Evolutionary conservation across 2,888 invertebrate genomes (phyloP), one percentile per base, ranked within the genome.

Genomic region (Vanessa cardui): DNA sequence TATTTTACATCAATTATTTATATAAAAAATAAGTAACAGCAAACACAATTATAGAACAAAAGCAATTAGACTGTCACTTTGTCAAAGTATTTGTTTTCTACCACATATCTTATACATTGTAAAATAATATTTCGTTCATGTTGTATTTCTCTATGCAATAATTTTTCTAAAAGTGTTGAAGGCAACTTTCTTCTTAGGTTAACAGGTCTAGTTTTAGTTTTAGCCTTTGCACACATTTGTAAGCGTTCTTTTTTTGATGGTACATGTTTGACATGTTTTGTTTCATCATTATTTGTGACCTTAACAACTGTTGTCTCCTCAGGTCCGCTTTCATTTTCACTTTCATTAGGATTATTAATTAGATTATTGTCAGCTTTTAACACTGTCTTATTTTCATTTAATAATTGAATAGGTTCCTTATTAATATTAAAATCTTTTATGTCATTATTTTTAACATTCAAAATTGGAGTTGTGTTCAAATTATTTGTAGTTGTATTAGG

Each of bases 91-190:
- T 97, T 95, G 77, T 96, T 96, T 73, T 95, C 94, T 44, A 96
- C 95, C 61, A 98, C 95, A 89, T 95, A 95, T 74, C 96, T 95
- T 46, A 98, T 94, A 89, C 98, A 98, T 83, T 98, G 98, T 44
- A 98, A 93, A 61, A 98, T 93, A 58, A 96, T 92, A 87, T 98
- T 98, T 63, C 98, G 93, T 87, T 98, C 98, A 76, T 96, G 96
- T 72, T 95, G 93, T 75, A 98, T 97, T 83, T 98, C 97, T 67
- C 94, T 93, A 60, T 94, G 94, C 65, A 98, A 88, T 33, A 98
- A 85, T 81, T 95, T 96, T 76, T 96, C 94, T 62, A 97, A 86
- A 73, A 96, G 88, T 16, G 95, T 95, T 46, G 93, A 93, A 73
- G 90, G 93, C 72, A 89, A 61, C 78, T 86, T 82, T 83, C 61